Base-by-base conservation (phyloP, 2,113 vertebrate genomes). In the Lampris incognitus region DNA sequence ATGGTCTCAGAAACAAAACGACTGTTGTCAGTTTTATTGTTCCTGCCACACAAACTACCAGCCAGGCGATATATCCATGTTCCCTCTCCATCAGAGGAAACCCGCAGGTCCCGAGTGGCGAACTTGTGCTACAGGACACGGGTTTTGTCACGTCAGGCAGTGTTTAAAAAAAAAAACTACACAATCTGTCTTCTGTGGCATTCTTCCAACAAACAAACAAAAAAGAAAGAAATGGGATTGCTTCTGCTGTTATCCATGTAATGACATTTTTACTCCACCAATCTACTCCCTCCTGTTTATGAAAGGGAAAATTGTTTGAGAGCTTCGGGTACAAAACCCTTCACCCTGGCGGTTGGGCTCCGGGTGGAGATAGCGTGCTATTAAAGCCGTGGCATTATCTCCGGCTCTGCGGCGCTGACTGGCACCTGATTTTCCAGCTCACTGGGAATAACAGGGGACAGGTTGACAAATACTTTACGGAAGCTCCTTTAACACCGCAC, bases 361-460 rank as follows among this genome's bases (percentile, higher is more conserved):
- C 71, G 63, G 89, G 79, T 84, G 89, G 84, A 88, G 84, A 92
- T 88, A 81, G 78, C 79, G 78, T 65, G 73, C 80, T 90, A 24
- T 88, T 89, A 85, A 90, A 89, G 92, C 79, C 70, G 74, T 50
- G 66, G 10, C 84, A 87, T 91, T 85, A 91, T 86, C 87, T 84
- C 72, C 64, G 77, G 87, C 64, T 81, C 80, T 89, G 91, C 88
- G 83, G 82, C 88, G 80, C 24, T 82, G 81, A 73, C 81, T 89
- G 82, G 71, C 76, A 90, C 92, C 90, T 92, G 93, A 87, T 95
- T 95, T 95, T 94, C 92, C 92, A 94, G 88, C 91, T 93, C 89
- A 90, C 67, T 91, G 91, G 85, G 73, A 94, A 91, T 92, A 93
- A 83, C 57, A 77, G 79, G 59, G 74, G 87, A 89, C 83, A 79